Evolutionary conservation across 2,888 invertebrate species (phyloP), one percentile per base, ranked within the genome.

Genomic region (Drosophila emarginata): DNA sequence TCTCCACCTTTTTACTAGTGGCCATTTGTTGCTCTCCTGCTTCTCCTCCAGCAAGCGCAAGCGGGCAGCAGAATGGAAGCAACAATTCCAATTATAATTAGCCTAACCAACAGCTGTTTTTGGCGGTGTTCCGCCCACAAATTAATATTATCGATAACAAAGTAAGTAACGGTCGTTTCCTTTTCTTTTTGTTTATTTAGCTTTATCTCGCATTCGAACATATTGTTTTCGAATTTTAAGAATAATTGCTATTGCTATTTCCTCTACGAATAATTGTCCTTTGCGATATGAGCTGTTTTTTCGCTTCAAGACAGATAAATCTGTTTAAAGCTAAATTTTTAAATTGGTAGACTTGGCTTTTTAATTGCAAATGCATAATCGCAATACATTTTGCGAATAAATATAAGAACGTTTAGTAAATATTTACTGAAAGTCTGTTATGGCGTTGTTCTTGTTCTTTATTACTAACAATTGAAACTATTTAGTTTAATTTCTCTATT

Each of bases 81-180:
- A 81, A 79, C 80, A 84, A 83, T 78, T 78, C 45, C 45, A 45
- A 45, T 21, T 45, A 45, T 21, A 45, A 45, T 45, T 45, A 45
- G 45, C 45, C 45, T 21, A 21, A 45, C 9, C 45, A 45, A 45
- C 45, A 45, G 45, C 45, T 45, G 45, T 45, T 77, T 64, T 60
- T 36, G 64, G 18, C 57, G 57, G 36, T n/a, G 58, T 39, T 39
- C 59, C 32, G 37, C 28, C 56, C 32, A 14, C 56, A 23, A 56
- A 37, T 40, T 52, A 45, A 4, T 15, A 9, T 53, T 53, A 32
- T 53, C 53, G 53, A 53, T 53, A 53, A 32, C 53, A 53, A 12
- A 9, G 18, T 45, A 11, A 45, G 18, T 45, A 45, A 45, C 45
- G 45, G 45, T 45, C 7, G 4, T 14, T 45, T 37, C 4, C 1